These are phyloP conservation scores for Archips xylosteana DNA, from an alignment of 2,888 invertebrate genomes.

Conservation along the genomic window DNA sequence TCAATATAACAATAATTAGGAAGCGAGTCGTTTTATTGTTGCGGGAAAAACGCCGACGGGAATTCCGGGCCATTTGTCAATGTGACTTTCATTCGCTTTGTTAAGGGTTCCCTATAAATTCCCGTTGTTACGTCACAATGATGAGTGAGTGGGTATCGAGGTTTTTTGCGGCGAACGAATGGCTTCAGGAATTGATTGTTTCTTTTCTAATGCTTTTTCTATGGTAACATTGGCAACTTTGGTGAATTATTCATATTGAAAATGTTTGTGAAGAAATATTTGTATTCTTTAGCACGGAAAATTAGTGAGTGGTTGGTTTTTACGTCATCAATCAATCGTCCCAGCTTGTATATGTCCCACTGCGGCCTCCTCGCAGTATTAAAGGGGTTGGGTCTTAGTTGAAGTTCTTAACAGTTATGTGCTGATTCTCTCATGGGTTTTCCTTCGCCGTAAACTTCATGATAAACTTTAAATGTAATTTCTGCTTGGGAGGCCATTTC, in stretches of 20 bases:
- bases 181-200: slow-evolving; percentile 2
- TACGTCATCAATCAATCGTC: too few relatives aligned
- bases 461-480: too few relatives aligned
- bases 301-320: too few relatives aligned
- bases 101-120: slow-evolving; percentile 40
- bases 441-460: too few relatives aligned
- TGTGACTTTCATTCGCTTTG: slow-evolving; percentile 41
- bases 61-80: slow-evolving; percentile 40
- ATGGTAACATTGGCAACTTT: not conserved
- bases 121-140: slow-evolving; percentile 29
- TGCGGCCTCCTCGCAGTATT: too few relatives aligned
- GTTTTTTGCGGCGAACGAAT: slow-evolving; percentile 20
- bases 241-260: not conserved
- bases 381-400: too few relatives aligned
- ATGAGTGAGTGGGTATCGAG: slow-evolving; percentile 29
- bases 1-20: slow-evolving; percentile 41
- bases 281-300: not conserved
- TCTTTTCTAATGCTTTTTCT: not conserved
- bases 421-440: too few relatives aligned
- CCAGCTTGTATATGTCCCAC: too few relatives aligned
- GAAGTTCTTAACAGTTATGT: too few relatives aligned
- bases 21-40: slow-evolving; percentile 34
- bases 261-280: not conserved
- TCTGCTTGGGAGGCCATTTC: too few relatives aligned
- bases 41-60: slow-evolving; percentile 33